Evolutionary conservation across 2,797 vertebrate species (phyloP).

Genomic region (Acanthiza pusilla): DNA sequence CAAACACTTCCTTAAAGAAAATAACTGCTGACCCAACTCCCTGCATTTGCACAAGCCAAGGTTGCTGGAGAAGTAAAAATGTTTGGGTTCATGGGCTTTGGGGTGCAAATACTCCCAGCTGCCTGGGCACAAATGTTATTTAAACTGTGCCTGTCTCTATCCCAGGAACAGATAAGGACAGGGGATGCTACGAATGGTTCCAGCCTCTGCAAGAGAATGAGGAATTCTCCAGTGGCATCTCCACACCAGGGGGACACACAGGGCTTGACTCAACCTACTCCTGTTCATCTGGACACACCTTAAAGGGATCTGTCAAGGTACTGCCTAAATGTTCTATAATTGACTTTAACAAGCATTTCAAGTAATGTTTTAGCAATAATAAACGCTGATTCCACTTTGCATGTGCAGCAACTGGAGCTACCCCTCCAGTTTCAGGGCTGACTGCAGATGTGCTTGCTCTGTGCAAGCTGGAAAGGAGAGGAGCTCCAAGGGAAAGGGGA

Average conservation of each 20-base stretch:
- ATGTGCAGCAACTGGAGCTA: background rate
- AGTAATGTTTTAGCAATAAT: background rate
- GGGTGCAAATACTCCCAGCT: background rate
- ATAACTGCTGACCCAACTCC: background rate
- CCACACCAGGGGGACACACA: rapidly evolving
- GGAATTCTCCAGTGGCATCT: background rate
- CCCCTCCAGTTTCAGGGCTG: background rate
- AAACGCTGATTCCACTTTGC: background rate
- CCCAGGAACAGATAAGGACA: background rate
- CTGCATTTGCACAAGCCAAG: background rate
- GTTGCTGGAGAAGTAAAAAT: background rate
- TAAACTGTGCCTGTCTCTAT: background rate
- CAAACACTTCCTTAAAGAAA: background rate
- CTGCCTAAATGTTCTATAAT: background rate
- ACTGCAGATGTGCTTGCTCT: background rate
- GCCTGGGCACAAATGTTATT: background rate
- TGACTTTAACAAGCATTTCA: background rate
- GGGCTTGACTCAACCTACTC: background rate
- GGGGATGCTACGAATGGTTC: background rate
- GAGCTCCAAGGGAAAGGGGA: background rate
- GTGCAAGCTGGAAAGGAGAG: background rate
- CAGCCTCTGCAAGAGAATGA: background rate
- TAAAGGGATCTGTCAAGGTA: background rate
- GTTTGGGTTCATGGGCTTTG: background rate
- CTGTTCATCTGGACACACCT: background rate